These are phyloP conservation scores for Indicator indicator DNA, from an alignment of 2,113 vertebrate species.

Conservation along the genomic window DNA sequence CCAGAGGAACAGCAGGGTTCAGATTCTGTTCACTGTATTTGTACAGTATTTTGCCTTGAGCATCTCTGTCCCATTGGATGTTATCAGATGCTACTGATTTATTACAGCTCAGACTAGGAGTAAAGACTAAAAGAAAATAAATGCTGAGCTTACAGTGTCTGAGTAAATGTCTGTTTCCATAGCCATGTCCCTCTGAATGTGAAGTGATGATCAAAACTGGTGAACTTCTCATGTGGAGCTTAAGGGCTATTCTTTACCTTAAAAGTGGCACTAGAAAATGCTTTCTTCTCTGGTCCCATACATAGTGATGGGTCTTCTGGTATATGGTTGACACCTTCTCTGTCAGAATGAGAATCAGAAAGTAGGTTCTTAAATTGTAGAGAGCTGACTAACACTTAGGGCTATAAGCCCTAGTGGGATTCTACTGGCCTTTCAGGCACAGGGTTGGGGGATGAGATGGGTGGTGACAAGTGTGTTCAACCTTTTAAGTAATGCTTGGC, in stretches of 20 bases:
- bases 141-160: not conserved
- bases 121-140: not conserved
- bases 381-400: not conserved
- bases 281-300: not conserved
- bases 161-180: not conserved
- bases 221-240: not conserved
- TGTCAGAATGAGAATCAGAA: not conserved
- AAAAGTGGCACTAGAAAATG: not conserved
- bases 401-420: not conserved
- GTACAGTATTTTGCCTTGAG: not conserved
- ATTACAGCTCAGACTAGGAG: not conserved
- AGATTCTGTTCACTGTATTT: not conserved
- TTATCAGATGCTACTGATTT: not conserved
- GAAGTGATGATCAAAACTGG: not conserved
- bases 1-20: not conserved
- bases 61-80: not conserved
- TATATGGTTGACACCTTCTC: not conserved
- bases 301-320: not conserved
- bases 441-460: not conserved
- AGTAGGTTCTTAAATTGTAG: not conserved
- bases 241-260: not conserved
- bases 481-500: not conserved
- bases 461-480: not conserved
- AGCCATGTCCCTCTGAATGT: not conserved
- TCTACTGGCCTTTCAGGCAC: not conserved